Evolutionary conservation across 2,888 invertebrate genomes (phyloP).

Genomic region (Coremacera marginata): DNA sequence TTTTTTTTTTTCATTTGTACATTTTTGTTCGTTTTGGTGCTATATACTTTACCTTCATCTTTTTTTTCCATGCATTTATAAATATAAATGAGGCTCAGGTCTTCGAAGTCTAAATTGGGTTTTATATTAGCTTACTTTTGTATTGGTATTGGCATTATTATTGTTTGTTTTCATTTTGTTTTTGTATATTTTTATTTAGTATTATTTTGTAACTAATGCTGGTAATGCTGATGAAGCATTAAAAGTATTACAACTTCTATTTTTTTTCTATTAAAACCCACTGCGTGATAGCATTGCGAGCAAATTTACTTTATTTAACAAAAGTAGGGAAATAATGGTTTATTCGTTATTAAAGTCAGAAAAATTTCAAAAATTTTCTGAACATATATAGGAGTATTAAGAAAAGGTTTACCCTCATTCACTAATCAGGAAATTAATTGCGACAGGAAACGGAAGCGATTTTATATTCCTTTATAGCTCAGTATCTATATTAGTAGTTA

Average conservation of each 20-base stretch:
- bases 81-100: conserved; percentile 65
- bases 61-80: conserved; percentile 62
- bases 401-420: too few relatives aligned
- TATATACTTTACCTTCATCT: not conserved
- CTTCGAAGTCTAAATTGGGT: conserved; percentile 13
- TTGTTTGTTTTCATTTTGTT: not conserved
- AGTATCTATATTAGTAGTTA: too few relatives aligned
- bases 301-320: too few relatives aligned
- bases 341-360: too few relatives aligned
- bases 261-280: not conserved
- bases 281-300: not conserved
- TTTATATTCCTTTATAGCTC: too few relatives aligned
- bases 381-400: too few relatives aligned
- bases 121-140: conserved; percentile 14
- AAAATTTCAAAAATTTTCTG: too few relatives aligned
- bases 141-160: not conserved
- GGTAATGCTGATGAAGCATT: not conserved
- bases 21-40: not conserved
- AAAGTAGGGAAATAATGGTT: too few relatives aligned
- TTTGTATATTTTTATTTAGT: not conserved
- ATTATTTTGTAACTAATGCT: not conserved
- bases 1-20: not conserved
- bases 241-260: not conserved
- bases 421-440: too few relatives aligned
- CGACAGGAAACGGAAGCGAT: too few relatives aligned